Conservation (phyloP, 1,140 invertebrate species). For the Pseudomyrmex concolor region DNA sequence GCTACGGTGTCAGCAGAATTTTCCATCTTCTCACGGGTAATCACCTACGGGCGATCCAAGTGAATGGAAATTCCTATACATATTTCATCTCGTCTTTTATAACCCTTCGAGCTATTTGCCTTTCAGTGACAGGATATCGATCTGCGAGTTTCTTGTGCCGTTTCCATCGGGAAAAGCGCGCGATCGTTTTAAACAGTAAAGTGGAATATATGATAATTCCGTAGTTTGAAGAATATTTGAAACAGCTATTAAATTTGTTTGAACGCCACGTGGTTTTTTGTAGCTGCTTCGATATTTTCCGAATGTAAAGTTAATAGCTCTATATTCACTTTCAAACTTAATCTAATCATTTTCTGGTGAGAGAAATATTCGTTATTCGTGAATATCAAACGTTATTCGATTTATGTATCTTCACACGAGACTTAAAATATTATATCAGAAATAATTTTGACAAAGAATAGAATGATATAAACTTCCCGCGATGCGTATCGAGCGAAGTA, state of each 20-base stretch:
- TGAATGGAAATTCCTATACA: constrained; percentile 58
- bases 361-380: not conserved
- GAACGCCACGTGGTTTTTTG: not conserved
- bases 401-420: not conserved
- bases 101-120: constrained; percentile 45
- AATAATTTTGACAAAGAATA: not conserved
- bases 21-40: constrained; percentile 52
- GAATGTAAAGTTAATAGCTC: not conserved
- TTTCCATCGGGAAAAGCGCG: not conserved
- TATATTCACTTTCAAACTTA: not conserved
- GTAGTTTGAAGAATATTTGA: not conserved
- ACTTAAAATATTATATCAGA: not conserved
- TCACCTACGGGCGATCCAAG: constrained; percentile 27
- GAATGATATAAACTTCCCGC: not conserved
- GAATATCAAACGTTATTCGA: not conserved
- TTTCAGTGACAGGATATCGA: constrained; percentile 43
- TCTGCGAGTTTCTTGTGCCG: constrained; percentile 45
- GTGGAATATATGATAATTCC: constrained; percentile 14
- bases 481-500: not conserved
- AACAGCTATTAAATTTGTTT: constrained; percentile 10
- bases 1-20: constrained; percentile 29
- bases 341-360: not conserved
- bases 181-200: not conserved
- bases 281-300: not conserved
- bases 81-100: constrained; percentile 53